These are phyloP conservation scores for Congeria kusceri DNA, from an alignment of 2,888 invertebrate species.

Conservation along the genomic window DNA sequence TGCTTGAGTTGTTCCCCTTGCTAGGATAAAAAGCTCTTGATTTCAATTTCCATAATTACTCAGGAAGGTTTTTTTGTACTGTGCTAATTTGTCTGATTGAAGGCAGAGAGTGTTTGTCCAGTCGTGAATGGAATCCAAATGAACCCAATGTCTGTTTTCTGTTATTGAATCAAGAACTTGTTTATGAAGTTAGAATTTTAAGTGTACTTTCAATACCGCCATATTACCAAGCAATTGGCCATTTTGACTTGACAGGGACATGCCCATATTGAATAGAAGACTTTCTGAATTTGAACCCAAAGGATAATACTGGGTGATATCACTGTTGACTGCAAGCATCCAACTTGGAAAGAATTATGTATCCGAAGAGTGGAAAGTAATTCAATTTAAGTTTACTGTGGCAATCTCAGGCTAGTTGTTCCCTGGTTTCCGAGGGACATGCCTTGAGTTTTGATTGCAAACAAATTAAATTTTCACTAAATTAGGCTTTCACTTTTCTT, in stretches of 20 bases:
- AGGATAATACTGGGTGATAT: slow-evolving; percentile 1
- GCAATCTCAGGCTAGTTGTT: slow-evolving; percentile 38
- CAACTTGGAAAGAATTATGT: slow-evolving; percentile 39
- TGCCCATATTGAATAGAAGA: slow-evolving; percentile 3
- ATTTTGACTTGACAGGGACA: slow-evolving; percentile 8
- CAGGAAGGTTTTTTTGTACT: no score
- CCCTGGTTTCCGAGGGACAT: slow-evolving; percentile 51
- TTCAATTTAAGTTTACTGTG: slow-evolving; percentile 60
- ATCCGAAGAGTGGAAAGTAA: slow-evolving; percentile 54
- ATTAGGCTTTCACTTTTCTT: slow-evolving; percentile 48
- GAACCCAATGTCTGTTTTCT: no score
- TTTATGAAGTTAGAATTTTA: no score
- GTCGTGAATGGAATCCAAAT: no score
- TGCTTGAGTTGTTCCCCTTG: no score
- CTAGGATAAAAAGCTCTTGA: no score
- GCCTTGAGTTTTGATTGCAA: slow-evolving; percentile 59
- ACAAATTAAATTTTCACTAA: slow-evolving; percentile 59
- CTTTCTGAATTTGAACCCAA: not conserved
- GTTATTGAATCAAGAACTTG: no score
- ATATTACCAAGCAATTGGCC: not conserved
- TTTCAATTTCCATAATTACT: no score
- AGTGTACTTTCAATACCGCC: no score
- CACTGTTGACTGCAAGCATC: slow-evolving; percentile 14
- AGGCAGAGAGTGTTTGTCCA: no score
- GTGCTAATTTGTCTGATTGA: no score